Evolutionary conservation across 2,797 vertebrate genomes (phyloP).

Genomic region (Loriculus beryllinus): DNA sequence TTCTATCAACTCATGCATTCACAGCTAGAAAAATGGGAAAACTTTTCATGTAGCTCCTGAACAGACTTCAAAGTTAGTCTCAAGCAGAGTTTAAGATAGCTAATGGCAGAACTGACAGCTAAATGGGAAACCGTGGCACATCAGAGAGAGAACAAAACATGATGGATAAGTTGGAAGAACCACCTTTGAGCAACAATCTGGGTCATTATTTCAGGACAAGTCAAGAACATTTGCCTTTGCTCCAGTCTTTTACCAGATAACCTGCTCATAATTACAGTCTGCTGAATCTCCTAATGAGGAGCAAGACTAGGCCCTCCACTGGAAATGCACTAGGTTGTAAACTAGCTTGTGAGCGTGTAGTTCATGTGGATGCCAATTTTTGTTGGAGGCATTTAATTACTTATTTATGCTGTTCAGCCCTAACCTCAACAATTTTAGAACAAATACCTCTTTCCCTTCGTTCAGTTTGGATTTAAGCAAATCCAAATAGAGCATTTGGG

Average conservation of each 20-base stretch:
- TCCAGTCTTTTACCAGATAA: background rate
- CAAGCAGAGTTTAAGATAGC: background rate
- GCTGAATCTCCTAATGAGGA: background rate
- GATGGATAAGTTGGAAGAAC: background rate
- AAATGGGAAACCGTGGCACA: background rate
- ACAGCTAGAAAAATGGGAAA: background rate
- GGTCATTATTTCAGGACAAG: background rate
- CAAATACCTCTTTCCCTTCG: background rate
- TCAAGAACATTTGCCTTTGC: background rate
- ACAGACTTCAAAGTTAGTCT: background rate
- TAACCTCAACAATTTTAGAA: background rate
- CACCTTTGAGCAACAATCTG: background rate
- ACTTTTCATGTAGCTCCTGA: background rate
- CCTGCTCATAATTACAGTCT: background rate
- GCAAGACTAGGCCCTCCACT: accelerated
- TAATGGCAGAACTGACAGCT: background rate
- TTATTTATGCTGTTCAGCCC: background rate
- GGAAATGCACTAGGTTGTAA: background rate
- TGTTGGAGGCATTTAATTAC: background rate
- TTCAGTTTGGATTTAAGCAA: background rate
- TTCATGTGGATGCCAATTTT: background rate
- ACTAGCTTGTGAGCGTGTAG: background rate
- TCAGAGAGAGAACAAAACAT: background rate
- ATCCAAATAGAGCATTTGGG: background rate
- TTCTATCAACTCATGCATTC: no score